Base-by-base conservation (phyloP, 2,113 vertebrate genomes). In the Australoheros scitulus region DNA sequence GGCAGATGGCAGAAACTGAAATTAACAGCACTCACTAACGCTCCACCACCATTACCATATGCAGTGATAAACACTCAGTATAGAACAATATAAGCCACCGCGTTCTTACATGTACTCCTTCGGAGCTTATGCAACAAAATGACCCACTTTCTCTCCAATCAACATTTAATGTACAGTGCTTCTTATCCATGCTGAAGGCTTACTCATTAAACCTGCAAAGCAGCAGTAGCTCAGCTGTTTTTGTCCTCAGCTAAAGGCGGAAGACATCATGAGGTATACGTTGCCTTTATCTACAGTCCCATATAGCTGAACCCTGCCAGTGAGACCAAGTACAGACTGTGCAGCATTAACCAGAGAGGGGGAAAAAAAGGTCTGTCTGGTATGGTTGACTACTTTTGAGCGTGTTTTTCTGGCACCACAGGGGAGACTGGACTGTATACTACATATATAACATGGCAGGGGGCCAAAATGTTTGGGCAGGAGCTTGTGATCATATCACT, bases 141-240 rank as follows among this genome's bases (percentile, higher is more conserved):
- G 52, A 77, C 70, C 82, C 81, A 88, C 84, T 88, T 92, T 82
- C 77, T 11, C 34, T 29, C 15, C n/a, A 24, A 78, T 77, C 17
- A 5, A 85, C 65, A 85, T 38, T 11, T 11, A 74, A 57, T 47
- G 68, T 83, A 29, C 60, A 70, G 38, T 7, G 20, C 36, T 20
- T 56, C 65, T 87, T 76, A 87, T 84, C 79, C 77, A n/a, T 56
- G 10, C 61, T 22, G 68, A 78, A 36, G 76, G 29, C 79, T 84
- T 82, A 86, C 83, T 87, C 58, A 92, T 89, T 87, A 86, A 90
- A 75, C 75, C 34, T 57, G 63, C 65, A 83, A 85, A 83, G 38
- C 79, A 24, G 74, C 50, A 70, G 17, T 38, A 8, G 9, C 64
- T 82, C 56, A 3, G 65, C 60, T 43, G 13, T 61, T 63, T 81